phyloP scores from a whole-genome alignment of 2,797 vertebrate genomes.

The Pipistrellus nathusii region DNA sequence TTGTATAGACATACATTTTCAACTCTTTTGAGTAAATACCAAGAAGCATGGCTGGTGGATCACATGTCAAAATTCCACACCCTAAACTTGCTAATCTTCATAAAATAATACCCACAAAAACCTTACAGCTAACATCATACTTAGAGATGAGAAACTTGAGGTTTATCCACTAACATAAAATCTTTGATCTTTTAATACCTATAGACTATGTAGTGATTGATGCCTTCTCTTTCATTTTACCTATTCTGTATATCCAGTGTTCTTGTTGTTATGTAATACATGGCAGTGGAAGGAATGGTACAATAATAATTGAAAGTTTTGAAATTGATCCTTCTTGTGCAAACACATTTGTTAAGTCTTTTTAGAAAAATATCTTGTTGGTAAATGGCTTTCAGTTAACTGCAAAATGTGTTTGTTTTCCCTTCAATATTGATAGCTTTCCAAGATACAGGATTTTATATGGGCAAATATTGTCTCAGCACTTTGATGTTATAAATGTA shows the following conservation, averaged over 20 bases:
- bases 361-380: not conserved
- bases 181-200: not conserved
- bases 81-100: not conserved
- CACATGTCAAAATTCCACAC: not conserved
- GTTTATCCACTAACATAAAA: not conserved
- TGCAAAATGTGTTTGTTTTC: conserved; percentile 5
- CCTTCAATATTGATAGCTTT: not conserved
- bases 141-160: not conserved
- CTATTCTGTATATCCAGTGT: rapidly evolving
- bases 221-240: not conserved
- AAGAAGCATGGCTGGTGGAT: not conserved
- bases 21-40: not conserved
- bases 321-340: not conserved
- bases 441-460: not conserved
- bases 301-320: not conserved
- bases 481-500: not conserved
- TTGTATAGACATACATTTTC: not conserved
- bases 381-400: not conserved
- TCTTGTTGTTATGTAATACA: not conserved
- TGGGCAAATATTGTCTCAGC: not conserved
- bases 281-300: not conserved
- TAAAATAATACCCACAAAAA: not conserved
- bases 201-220: not conserved
- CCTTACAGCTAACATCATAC: not conserved
- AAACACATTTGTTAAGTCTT: not conserved